These are phyloP conservation scores for Cervus canadensis DNA, from an alignment of 2,113 vertebrate genomes.

Conservation along the genomic window DNA sequence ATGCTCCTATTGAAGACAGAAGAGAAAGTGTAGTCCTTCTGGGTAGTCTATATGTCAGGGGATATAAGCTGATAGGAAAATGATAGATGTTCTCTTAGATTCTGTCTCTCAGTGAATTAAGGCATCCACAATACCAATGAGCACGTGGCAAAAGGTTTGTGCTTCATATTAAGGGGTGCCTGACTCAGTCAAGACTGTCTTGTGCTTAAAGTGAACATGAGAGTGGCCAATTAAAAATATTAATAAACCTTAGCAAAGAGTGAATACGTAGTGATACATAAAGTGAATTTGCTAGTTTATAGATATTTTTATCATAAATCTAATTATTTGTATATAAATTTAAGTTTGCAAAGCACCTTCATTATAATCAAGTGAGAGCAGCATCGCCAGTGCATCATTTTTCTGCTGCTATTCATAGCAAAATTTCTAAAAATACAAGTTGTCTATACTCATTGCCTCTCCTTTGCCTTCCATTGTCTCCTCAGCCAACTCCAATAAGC, in stretches of 20 bases:
- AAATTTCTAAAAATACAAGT: neutral
- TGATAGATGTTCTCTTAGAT: neutral
- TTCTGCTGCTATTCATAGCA: neutral
- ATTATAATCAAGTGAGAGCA: neutral
- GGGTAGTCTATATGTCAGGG: neutral
- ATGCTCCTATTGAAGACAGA: neutral
- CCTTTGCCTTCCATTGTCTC: neutral
- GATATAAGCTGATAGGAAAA: neutral
- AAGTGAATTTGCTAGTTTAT: neutral
- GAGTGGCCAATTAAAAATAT: neutral
- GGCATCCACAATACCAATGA: neutral
- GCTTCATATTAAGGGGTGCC: neutral
- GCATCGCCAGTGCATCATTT: neutral
- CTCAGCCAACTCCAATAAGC: neutral
- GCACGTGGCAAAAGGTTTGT: neutral
- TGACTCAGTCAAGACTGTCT: neutral
- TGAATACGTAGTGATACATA: neutral
- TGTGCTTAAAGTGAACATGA: neutral
- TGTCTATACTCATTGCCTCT: neutral
- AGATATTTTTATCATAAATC: neutral
- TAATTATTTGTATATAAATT: neutral
- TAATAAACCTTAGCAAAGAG: neutral
- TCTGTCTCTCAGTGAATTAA: neutral
- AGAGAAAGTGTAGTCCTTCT: neutral
- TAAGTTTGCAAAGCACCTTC: constrained; percentile 3